Evolutionary conservation across 1,140 invertebrate species (phyloP).

Genomic region (Dinothrombium tinctorium): DNA sequence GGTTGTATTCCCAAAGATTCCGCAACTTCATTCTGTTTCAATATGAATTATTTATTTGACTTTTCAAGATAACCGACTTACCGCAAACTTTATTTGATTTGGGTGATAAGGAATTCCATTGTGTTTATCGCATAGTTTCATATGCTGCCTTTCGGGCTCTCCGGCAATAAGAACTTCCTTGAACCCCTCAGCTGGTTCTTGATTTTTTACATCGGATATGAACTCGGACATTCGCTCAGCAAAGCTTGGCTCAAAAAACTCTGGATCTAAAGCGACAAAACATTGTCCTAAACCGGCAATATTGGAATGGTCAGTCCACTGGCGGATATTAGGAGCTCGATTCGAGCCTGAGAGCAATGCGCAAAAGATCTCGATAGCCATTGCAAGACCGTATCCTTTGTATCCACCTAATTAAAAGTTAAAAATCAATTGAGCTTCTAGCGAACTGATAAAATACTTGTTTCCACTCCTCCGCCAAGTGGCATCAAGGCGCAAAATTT

Average conservation of each 20-base stretch:
- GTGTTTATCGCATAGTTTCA: constrained; percentile 33
- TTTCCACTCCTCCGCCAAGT: constrained; percentile 1
- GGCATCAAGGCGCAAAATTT: constrained; percentile 5
- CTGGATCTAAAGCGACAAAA: constrained; percentile 66
- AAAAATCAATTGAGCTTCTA: too few relatives aligned
- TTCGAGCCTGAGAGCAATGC: constrained; percentile 38
- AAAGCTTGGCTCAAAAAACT: constrained; percentile 55
- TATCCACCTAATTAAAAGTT: too few relatives aligned
- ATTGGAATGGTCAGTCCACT: constrained; percentile 38
- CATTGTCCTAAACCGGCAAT: constrained; percentile 65
- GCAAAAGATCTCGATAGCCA: constrained; percentile 62
- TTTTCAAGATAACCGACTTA: too few relatives aligned
- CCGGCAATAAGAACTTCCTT: constrained; percentile 45
- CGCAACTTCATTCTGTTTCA: too few relatives aligned
- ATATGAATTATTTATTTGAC: constrained; percentile 9
- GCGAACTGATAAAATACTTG: too few relatives aligned
- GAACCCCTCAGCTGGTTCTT: constrained; percentile 17
- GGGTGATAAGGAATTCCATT: constrained; percentile 54
- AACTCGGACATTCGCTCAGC: constrained; percentile 39
- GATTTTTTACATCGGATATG: constrained; percentile 22
- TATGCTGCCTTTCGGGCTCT: constrained; percentile 50
- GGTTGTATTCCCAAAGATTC: too few relatives aligned
- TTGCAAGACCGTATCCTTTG: constrained; percentile 65
- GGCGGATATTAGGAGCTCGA: constrained; percentile 41
- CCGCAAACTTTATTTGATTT: constrained; percentile 37